These are phyloP conservation scores for Chionomys nivalis DNA, from an alignment of 2,113 vertebrate species.

Conservation along the genomic window DNA sequence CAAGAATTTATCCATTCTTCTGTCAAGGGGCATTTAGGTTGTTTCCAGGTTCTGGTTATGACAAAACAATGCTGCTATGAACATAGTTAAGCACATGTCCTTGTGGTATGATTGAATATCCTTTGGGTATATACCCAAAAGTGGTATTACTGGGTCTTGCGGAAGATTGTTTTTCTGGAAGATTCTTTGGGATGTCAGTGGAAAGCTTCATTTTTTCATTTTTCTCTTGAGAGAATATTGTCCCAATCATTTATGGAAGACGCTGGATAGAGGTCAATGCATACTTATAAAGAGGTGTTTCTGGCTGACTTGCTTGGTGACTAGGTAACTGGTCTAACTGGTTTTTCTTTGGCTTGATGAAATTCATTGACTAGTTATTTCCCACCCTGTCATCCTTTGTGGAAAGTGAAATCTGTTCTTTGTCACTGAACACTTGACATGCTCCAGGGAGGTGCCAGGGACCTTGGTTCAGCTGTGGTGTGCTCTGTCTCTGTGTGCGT, in stretches of 20 bases:
- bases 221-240: background rate
- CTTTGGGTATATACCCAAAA: no score
- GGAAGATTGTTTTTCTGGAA: background rate
- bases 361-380: constrained; percentile 52
- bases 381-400: constrained; percentile 19
- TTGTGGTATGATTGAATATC: no score
- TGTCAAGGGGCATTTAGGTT: no score
- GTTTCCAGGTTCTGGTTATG: no score
- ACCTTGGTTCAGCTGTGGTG: background rate
- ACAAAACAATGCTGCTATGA: no score
- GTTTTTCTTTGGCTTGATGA: constrained; percentile 18
- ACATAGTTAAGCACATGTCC: no score
- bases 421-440: constrained; percentile 16
- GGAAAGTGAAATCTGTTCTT: constrained; percentile 50
- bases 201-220: background rate
- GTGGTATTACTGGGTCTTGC: no score
- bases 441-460: background rate
- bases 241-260: background rate
- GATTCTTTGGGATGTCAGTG: background rate
- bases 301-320: background rate
- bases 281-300: background rate
- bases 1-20: no score
- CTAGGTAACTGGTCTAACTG: constrained; percentile 42
- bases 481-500: background rate
- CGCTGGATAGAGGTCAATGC: background rate